Base-by-base conservation (phyloP, 2,888 invertebrate species). In the Parochlus steinenii region DNA sequence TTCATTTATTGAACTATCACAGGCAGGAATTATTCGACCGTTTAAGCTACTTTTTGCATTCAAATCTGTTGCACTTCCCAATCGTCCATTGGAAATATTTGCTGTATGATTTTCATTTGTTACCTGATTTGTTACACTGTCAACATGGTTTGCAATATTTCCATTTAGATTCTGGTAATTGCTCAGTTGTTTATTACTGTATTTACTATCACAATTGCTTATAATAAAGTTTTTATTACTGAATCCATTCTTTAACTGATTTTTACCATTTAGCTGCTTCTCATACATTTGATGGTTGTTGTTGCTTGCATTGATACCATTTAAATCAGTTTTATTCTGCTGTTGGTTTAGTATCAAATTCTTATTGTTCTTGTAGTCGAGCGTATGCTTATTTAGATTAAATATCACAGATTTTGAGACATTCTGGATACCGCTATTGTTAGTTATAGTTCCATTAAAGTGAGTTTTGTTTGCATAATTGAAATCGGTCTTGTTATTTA, bases 231-330 rank as follows among this genome's bases (percentile, higher is more conserved):
- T 20, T 8, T 35, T 35, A 7, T 20, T 18, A 8, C 20, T 18
- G 7, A 30, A 19, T 30, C 20, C 30, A 19, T 33, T 33, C n/a
- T 24, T 35, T n/a, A 35, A 18, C 20, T 35, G 20, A 29, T 26
- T 34, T 10, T 29, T 35, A 8, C 26, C 33, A 26, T 25, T 33
- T 16, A 33, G 26, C 17, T 33, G 24, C 12, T 25, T 24, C 26
- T 33, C 33, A 33, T 26, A 33, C 8, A 19, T 55, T 39, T 54
- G 55, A 46, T 58, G 56, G 37, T 42, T 43, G 30, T 39, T 41
- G 5, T 31, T 34, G 12, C 17, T 31, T 8, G 6, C 14, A 15
- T 22, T 35, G 11, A 7, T 31, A 6, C n/a, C 20, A 5, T 6
- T 31, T 7, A 12, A 7, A 17, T 29, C 30, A 7, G 11, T 17